phyloP scores from a whole-genome alignment of 2,113 vertebrate genomes.

The Amphilophus citrinellus region DNA sequence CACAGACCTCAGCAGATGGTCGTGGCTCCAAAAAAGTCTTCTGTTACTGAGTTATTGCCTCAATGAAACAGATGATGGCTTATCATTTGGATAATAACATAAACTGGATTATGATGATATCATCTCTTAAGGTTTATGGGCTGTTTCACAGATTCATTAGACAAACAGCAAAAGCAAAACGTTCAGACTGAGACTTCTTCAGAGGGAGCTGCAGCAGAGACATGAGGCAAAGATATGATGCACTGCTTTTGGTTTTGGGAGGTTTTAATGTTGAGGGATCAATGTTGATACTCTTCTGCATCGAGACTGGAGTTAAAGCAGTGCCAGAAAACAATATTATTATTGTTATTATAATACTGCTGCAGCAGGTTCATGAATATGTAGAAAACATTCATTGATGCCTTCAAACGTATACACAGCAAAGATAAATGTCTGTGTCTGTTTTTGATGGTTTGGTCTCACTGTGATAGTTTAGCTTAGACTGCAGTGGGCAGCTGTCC shows the following conservation, averaged over 20 bases:
- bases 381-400: conserved; percentile 26
- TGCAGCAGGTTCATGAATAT: not conserved
- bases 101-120: not conserved
- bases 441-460: not conserved
- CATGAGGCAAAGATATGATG: not conserved
- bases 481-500: not conserved
- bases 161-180: not conserved
- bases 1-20: not conserved
- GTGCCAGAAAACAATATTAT: rapidly evolving
- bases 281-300: rapidly evolving
- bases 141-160: not conserved
- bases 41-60: not conserved
- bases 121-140: not conserved
- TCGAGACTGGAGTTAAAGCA: not conserved
- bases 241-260: not conserved
- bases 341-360: not conserved
- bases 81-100: not conserved
- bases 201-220: not conserved
- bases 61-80: not conserved
- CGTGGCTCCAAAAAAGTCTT: not conserved
- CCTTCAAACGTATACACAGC: not conserved
- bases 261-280: not conserved
- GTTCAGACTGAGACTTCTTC: not conserved
- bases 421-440: not conserved
- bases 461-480: not conserved